These are phyloP conservation scores for Erebia aethiops DNA, from an alignment of 2,888 invertebrate species.

Conservation along the genomic window DNA sequence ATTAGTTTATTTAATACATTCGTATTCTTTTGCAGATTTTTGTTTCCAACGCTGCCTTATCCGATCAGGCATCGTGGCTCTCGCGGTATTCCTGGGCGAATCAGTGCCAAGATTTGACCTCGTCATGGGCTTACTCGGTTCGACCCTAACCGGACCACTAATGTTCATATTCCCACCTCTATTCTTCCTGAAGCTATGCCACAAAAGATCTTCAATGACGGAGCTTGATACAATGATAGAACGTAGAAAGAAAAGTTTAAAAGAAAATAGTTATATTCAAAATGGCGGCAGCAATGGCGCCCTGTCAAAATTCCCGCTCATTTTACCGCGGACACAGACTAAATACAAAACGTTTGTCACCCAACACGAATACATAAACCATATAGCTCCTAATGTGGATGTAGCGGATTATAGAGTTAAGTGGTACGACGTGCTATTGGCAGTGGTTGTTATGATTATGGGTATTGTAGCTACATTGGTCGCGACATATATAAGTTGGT, in stretches of 20 bases:
- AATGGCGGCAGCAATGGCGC: constrained; percentile 46
- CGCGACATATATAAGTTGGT: constrained; percentile 88
- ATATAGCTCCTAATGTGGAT: constrained; percentile 43
- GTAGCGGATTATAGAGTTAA: constrained; percentile 56
- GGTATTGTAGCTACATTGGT: constrained; percentile 86
- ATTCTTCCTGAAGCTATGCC: constrained; percentile 88
- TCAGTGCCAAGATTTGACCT: constrained; percentile 93
- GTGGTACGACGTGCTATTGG: constrained; percentile 79
- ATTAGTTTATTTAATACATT: background rate
- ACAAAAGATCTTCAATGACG: constrained; percentile 65
- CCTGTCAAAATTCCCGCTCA: constrained; percentile 57
- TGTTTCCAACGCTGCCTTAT: constrained; percentile 87
- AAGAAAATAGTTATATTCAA: constrained; percentile 31
- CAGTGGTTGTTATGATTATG: constrained; percentile 82
- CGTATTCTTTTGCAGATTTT: constrained; percentile 84
- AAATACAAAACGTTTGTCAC: constrained; percentile 64
- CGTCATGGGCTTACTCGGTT: constrained; percentile 93
- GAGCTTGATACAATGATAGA: constrained; percentile 35
- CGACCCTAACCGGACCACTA: constrained; percentile 91
- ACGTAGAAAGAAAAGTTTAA: constrained; percentile 15
- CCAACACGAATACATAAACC: constrained; percentile 35
- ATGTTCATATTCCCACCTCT: constrained; percentile 93
- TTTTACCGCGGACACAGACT: constrained; percentile 48
- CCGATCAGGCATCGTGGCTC: constrained; percentile 86
- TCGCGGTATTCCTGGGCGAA: constrained; percentile 90